Conservation (phyloP, 2,888 invertebrate species). For the Dendrolimus houi region DNA sequence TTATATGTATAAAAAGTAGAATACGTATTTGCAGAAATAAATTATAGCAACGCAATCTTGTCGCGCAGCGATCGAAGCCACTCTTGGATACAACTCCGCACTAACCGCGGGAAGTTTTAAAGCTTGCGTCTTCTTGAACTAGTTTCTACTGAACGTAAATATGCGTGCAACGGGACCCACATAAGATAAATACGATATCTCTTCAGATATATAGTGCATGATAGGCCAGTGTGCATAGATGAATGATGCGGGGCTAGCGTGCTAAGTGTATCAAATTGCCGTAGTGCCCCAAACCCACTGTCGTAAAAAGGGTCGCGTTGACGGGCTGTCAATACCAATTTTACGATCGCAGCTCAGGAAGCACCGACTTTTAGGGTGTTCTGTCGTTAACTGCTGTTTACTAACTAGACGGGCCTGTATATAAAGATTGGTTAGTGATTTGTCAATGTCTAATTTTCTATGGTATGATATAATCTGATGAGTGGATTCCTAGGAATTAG, state of each 20-base stretch:
- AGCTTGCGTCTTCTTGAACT: background rate
- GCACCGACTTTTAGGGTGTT: background rate
- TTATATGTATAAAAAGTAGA: too few relatives aligned
- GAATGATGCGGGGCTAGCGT: conserved; percentile 1
- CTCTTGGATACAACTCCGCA: too few relatives aligned
- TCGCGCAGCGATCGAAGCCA: too few relatives aligned
- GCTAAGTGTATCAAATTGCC: conserved; percentile 9
- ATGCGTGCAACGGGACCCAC: background rate
- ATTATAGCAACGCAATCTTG: too few relatives aligned
- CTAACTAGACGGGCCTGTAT: background rate
- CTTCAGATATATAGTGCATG: background rate
- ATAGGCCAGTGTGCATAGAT: background rate
- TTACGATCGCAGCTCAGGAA: conserved; percentile 6
- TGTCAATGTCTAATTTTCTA: too few relatives aligned
- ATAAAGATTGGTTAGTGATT: background rate
- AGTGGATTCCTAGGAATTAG: too few relatives aligned
- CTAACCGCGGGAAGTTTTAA: too few relatives aligned
- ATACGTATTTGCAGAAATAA: too few relatives aligned
- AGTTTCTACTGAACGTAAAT: background rate
- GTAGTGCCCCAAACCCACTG: conserved; percentile 12
- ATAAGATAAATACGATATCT: background rate
- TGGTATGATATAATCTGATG: too few relatives aligned
- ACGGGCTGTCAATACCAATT: conserved; percentile 13
- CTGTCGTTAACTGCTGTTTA: background rate
- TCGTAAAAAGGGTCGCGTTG: conserved; percentile 12